These are phyloP conservation scores for Thryonomys swinderianus DNA, from an alignment of 2,113 vertebrate genomes.

Conservation along the genomic window DNA sequence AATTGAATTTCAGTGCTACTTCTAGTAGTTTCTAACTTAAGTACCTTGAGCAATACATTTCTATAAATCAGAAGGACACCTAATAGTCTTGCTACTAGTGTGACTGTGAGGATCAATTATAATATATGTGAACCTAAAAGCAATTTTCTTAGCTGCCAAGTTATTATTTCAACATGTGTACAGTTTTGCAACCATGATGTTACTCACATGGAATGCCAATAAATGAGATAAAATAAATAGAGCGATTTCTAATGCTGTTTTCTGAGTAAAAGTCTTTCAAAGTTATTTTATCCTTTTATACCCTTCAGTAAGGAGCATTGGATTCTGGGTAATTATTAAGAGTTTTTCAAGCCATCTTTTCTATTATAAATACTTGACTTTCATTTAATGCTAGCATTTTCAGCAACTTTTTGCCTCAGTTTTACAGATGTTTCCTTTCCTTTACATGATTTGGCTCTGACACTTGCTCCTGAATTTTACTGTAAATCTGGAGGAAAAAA, in stretches of 20 bases:
- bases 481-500: no score
- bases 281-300: no score
- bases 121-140: not conserved
- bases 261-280: no score
- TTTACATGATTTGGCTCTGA: no score
- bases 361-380: no score
- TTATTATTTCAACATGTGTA: not conserved
- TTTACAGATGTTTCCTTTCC: no score
- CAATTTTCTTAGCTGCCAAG: not conserved
- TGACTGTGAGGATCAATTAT: not conserved
- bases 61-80: not conserved
- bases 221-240: not conserved
- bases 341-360: no score
- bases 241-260: not conserved
- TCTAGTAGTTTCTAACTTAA: not conserved
- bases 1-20: not conserved
- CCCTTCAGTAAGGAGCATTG: no score
- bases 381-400: no score
- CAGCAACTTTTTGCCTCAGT: no score
- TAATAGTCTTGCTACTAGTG: not conserved
- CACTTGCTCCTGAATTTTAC: no score
- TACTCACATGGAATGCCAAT: not conserved
- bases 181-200: not conserved
- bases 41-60: not conserved
- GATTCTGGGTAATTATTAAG: no score